phyloP scores from a whole-genome alignment of 2,113 vertebrate species.

The Nesogale talazaci region DNA sequence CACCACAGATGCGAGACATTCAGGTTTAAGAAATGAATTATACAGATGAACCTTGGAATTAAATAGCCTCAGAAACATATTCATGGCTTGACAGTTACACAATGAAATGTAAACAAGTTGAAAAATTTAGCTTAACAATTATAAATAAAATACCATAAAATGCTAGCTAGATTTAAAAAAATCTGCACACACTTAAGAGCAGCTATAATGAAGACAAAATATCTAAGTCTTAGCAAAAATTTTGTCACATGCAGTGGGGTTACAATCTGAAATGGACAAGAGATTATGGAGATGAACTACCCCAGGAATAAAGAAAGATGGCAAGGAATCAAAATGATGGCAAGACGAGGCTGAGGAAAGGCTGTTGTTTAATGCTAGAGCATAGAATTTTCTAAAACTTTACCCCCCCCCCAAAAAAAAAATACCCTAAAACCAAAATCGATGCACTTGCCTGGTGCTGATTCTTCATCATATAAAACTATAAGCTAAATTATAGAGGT shows the following conservation, averaged over 20 bases:
- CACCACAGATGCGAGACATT: background rate
- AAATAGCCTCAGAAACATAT: background rate
- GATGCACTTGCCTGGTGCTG: background rate
- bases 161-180: constrained; percentile 11
- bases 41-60: background rate
- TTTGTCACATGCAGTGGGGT: background rate
- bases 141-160: constrained; percentile 36
- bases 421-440: background rate
- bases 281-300: background rate
- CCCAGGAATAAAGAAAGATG: background rate
- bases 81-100: constrained; percentile 14
- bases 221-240: background rate
- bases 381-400: background rate
- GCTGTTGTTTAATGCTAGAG: background rate
- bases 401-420: too few species aligned
- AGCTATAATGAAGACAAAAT: constrained; percentile 33
- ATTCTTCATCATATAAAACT: background rate
- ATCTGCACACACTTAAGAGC: background rate
- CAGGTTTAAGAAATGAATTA: constrained; percentile 9
- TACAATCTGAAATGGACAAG: background rate
- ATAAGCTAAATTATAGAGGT: background rate
- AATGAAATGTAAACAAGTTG: constrained; percentile 25
- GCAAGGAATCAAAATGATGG: background rate
- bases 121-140: background rate
- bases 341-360: background rate